A percentile compares a stretch with the other conserved stretches of the same genome.
phyloP scores from a whole-genome alignment of 2,113 vertebrate species.

The Caloenas nicobarica region DNA sequence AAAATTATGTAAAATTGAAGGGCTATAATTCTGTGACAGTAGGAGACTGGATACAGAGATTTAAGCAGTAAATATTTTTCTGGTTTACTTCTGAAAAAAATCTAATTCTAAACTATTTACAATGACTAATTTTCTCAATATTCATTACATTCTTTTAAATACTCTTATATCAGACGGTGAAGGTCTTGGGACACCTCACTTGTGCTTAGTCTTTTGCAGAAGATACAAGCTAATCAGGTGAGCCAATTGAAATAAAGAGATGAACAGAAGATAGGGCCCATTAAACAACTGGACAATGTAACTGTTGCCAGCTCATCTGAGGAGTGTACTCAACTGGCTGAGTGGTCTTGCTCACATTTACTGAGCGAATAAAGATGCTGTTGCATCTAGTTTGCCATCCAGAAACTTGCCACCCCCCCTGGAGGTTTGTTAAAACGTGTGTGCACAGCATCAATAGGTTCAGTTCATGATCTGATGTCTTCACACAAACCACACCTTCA shows the following conservation, averaged over 20 bases:
- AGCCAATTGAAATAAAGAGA: background rate
- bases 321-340: background rate
- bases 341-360: background rate
- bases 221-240: background rate
- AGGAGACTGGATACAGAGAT: background rate
- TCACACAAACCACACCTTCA: background rate
- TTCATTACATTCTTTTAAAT: background rate
- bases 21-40: background rate
- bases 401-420: background rate
- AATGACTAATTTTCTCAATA: background rate
- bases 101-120: background rate
- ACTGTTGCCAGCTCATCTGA: background rate
- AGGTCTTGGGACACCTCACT: background rate
- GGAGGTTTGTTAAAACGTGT: background rate
- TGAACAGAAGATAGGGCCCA: background rate
- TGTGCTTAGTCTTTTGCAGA: background rate
- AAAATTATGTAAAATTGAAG: background rate
- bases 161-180: background rate
- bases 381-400: background rate
- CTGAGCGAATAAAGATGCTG: background rate
- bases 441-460: background rate
- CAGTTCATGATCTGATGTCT: background rate
- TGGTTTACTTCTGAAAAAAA: background rate
- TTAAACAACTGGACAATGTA: background rate
- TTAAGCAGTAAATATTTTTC: background rate